Evolutionary conservation across 2,113 vertebrate species (phyloP).

Genomic region (Nicator chloris): DNA sequence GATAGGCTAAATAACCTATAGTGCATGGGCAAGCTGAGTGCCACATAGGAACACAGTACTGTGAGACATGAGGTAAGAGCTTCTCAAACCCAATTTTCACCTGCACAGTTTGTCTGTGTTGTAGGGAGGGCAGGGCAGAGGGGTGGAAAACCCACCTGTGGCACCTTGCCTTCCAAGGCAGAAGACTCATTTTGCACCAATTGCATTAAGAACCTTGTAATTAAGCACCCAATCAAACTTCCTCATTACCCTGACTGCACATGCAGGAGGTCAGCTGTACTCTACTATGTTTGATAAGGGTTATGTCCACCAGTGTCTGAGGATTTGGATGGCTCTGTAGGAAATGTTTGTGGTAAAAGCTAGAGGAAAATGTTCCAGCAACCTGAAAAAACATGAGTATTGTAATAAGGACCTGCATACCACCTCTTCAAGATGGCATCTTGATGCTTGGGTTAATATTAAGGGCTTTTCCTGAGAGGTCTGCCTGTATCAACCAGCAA

Average conservation of each 20-base stretch:
- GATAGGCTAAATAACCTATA: background rate
- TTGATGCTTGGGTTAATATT: background rate
- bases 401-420: background rate
- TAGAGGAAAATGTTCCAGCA: background rate
- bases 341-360: background rate
- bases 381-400: background rate
- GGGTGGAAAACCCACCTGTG: background rate
- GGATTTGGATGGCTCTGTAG: background rate
- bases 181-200: background rate
- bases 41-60: background rate
- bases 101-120: background rate
- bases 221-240: background rate
- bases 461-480: background rate
- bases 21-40: background rate
- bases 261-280: background rate
- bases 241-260: background rate
- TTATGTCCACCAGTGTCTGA: background rate
- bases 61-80: accelerated
- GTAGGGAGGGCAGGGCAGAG: background rate
- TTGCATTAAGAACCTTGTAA: background rate
- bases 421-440: background rate
- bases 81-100: background rate
- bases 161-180: background rate
- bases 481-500: background rate
- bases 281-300: background rate